phyloP scores from a whole-genome alignment of 1,140 invertebrate species.

The Trialeurodes vaporariorum region DNA sequence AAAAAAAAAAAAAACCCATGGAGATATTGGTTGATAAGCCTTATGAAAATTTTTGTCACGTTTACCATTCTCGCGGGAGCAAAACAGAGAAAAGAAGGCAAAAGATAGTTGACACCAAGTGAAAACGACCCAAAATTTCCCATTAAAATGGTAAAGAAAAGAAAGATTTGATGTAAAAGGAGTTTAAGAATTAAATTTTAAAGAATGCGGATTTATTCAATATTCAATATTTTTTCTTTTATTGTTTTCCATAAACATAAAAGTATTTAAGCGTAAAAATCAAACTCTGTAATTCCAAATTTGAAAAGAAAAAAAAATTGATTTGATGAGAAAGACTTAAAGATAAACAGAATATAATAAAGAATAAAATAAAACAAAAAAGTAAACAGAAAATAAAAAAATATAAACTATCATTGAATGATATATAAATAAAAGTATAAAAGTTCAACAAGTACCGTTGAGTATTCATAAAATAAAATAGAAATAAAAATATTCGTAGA shows the following conservation, averaged over 20 bases:
- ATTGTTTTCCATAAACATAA: neutral
- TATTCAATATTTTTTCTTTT: neutral
- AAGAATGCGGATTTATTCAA: neutral
- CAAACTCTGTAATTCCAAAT: neutral
- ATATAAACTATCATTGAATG: conserved; percentile 1
- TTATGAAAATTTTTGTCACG: too few species aligned
- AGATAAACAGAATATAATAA: neutral
- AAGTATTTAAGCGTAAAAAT: neutral
- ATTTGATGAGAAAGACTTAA: neutral
- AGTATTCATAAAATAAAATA: neutral
- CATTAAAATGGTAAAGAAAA: too few species aligned
- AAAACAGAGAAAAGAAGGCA: too few species aligned
- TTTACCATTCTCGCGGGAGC: too few species aligned
- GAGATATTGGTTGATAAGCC: too few species aligned
- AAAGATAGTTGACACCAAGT: too few species aligned
- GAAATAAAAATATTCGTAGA: neutral
- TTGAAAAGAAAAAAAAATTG: neutral
- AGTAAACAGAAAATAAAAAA: neutral
- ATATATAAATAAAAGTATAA: neutral
- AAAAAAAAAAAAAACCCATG: too few species aligned
- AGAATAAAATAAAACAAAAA: neutral
- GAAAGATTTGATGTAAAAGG: too few species aligned
- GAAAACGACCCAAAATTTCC: too few species aligned
- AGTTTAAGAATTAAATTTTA: neutral
- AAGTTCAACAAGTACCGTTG: neutral